Evolutionary conservation across 2,888 invertebrate genomes (phyloP), one percentile per base, ranked within the genome.

Genomic region (Orthonychiurus folsomi): DNA sequence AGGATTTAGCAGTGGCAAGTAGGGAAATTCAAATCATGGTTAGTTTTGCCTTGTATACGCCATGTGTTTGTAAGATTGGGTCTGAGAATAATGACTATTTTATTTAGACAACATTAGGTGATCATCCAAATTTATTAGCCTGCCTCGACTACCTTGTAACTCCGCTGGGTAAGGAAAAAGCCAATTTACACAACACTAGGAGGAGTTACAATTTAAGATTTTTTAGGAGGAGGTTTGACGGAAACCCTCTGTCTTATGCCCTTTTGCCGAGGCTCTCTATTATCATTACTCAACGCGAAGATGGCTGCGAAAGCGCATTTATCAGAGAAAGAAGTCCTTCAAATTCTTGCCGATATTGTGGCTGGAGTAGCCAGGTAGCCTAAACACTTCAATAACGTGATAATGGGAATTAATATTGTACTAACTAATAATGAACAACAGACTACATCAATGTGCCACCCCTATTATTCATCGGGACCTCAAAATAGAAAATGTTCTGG

Each of bases 1-100:
- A 86, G 74, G 91, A 92, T 79, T 81, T 94, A 74, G 86, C 86
- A 77, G 88, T 91, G 70, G 90, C 89, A 74, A 89, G 89, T 77
- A 82, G 90, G 73, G 93, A 93, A 80, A 89, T 91, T 77, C 89
- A 91, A 79, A 93, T 94, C 78, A 87, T 91, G 74, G 92, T 89
- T 79, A 83, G 86, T 81, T 69, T n/a, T n/a, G n/a, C n/a, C n/a
- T n/a, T n/a, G n/a, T 2, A n/a, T n/a, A n/a, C n/a, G n/a, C n/a
- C 28, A 47, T 58, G 58, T 50, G 37, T 59, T 15, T 59, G n/a
- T 24, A 24, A 59, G 24, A 5, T 58, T 37, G 20, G 24, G 23
- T 25, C 20, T 59, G 9, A 24, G 21, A 21, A 59, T 15, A 21
- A 15, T 20, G 12, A 25, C 12, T 25, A 56, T 23, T 15, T 23